Percentiles rank a stretch among this genome's conserved stretches.
phyloP scores from a whole-genome alignment of 2,888 invertebrate genomes.

The Cantharis flavilabris region DNA sequence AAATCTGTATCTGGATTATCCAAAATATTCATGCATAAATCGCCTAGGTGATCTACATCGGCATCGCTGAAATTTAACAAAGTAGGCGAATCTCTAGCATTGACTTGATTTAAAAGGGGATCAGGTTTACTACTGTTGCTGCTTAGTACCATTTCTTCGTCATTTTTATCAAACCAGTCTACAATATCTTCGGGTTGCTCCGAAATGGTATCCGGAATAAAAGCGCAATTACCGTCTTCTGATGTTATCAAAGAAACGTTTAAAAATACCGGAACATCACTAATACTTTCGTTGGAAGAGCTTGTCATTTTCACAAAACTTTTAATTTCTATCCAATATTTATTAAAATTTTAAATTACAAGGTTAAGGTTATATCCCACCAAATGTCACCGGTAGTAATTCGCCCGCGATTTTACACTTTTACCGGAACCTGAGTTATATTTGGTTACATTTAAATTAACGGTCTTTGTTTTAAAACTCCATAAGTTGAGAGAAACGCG shows the following conservation, averaged over 20 bases:
- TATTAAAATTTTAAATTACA: not conserved
- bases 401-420: not conserved
- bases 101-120: constrained; percentile 36
- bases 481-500: not conserved
- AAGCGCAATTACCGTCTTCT: constrained; percentile 35
- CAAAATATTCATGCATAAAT: constrained; percentile 16
- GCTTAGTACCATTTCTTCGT: constrained; percentile 24
- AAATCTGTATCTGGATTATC: constrained; percentile 17
- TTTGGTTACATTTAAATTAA: not conserved
- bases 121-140: constrained; percentile 31
- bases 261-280: constrained; percentile 14
- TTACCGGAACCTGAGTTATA: not conserved
- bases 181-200: constrained; percentile 38
- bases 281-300: not conserved
- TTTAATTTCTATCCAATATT: not conserved
- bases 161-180: constrained; percentile 39
- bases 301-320: not conserved
- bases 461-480: not conserved
- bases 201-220: constrained; percentile 32
- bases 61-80: constrained; percentile 30
- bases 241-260: constrained; percentile 15
- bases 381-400: not conserved
- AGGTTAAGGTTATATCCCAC: not conserved
- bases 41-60: constrained; percentile 17
- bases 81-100: constrained; percentile 24